Evolutionary conservation across 2,113 vertebrate species (phyloP).

Genomic region (Melanocharis versteri): DNA sequence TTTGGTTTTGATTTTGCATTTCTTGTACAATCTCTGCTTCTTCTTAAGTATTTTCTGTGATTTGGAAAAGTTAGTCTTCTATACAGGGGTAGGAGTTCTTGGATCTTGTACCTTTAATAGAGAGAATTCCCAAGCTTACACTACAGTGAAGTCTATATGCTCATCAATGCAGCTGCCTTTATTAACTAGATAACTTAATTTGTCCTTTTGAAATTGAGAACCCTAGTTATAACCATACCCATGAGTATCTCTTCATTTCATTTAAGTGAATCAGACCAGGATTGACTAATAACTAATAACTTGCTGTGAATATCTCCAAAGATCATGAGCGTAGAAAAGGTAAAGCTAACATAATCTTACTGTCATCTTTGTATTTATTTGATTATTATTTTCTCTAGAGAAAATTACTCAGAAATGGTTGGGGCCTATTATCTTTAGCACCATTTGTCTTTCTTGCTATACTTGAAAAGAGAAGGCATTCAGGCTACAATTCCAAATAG

Average conservation of each 20-base stretch:
- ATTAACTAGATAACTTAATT: not conserved
- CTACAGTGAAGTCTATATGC: not conserved
- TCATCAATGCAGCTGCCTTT: not conserved
- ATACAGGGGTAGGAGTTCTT: not conserved
- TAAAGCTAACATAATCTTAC: not conserved
- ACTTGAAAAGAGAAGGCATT: not conserved
- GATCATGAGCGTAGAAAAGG: not conserved
- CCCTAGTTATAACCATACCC: not conserved
- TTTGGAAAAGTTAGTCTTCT: not conserved
- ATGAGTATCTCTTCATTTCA: not conserved
- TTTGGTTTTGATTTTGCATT: not conserved
- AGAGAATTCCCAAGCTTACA: not conserved
- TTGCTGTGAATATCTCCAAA: not conserved
- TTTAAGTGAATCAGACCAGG: not conserved
- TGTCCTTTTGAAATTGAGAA: not conserved
- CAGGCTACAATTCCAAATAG: not conserved
- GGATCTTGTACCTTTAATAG: not conserved
- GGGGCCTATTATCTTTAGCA: not conserved
- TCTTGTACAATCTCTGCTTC: not conserved
- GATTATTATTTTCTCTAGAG: not conserved
- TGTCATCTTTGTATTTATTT: not conserved
- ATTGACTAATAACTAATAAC: not conserved
- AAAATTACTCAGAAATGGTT: not conserved
- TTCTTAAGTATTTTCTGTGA: not conserved
- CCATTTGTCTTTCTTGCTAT: not conserved